Conservation (phyloP, 2,113 vertebrate species). For the Petaurus breviceps region DNA sequence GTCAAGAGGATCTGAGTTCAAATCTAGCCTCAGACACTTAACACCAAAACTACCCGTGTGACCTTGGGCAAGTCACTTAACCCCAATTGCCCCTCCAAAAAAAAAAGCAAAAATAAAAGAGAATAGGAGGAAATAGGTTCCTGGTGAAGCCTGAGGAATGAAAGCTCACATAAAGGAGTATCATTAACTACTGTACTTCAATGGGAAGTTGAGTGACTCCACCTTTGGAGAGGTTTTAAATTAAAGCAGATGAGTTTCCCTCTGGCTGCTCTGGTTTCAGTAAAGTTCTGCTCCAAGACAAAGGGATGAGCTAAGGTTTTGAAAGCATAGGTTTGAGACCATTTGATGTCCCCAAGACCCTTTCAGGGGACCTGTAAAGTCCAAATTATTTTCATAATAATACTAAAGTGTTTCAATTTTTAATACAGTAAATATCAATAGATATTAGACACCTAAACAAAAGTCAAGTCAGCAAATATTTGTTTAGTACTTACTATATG, state of each 20-base stretch:
- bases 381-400: neutral
- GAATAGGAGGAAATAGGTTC: neutral
- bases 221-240: neutral
- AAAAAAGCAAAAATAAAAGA: too few relatives aligned
- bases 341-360: neutral
- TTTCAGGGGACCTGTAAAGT: neutral
- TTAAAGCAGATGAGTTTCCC: neutral
- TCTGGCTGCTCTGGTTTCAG: neutral
- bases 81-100: too few relatives aligned
- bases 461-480: neutral
- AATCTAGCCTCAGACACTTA: too few relatives aligned
- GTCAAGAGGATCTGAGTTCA: too few relatives aligned
- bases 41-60: too few relatives aligned
- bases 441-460: neutral
- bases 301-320: neutral
- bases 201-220: neutral
- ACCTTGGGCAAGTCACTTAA: too few relatives aligned
- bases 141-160: neutral
- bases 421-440: neutral
- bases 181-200: neutral
- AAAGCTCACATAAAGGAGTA: neutral
- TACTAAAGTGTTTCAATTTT: neutral
- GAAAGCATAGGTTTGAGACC: neutral
- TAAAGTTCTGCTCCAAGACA: neutral
- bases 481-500: too few relatives aligned